phyloP scores from a whole-genome alignment of 2,888 invertebrate species.

The Cactoblastis cactorum region DNA sequence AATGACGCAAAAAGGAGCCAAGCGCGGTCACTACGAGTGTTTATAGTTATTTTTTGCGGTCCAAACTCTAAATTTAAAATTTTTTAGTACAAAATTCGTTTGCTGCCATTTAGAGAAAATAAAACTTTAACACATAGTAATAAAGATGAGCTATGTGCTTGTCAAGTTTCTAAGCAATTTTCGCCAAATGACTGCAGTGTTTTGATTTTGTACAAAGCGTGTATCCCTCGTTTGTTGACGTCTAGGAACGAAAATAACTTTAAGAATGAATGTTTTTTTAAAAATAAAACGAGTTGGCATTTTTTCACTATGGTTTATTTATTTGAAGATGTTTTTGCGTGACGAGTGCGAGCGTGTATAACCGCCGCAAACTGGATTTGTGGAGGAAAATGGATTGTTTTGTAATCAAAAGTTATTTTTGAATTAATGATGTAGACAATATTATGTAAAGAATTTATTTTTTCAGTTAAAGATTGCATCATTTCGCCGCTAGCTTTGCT shows the following conservation, averaged over 20 bases:
- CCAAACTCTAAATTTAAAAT: not conserved
- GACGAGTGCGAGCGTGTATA: not conserved
- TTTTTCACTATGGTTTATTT: not conserved
- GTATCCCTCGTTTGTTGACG: not conserved
- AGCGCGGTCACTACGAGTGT: not conserved
- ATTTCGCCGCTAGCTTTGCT: no score
- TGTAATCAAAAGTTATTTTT: not conserved
- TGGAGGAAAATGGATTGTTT: not conserved
- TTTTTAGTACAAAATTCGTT: not conserved
- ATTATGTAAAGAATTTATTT: no score
- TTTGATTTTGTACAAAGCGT: not conserved
- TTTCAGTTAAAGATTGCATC: no score
- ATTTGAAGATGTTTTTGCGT: not conserved
- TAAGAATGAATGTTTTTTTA: conserved; percentile 7
- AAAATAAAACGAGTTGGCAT: not conserved
- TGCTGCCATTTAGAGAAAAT: not conserved
- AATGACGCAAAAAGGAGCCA: conserved; percentile 5
- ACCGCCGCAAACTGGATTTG: not conserved
- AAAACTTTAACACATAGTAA: not conserved
- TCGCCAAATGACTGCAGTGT: not conserved
- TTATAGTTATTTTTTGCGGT: not conserved
- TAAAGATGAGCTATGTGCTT: not conserved
- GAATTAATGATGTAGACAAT: not conserved
- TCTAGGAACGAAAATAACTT: conserved; percentile 5
- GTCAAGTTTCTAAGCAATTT: not conserved